Base-by-base conservation (phyloP, 1,140 invertebrate species). In the Hylaeus anthracinus region DNA sequence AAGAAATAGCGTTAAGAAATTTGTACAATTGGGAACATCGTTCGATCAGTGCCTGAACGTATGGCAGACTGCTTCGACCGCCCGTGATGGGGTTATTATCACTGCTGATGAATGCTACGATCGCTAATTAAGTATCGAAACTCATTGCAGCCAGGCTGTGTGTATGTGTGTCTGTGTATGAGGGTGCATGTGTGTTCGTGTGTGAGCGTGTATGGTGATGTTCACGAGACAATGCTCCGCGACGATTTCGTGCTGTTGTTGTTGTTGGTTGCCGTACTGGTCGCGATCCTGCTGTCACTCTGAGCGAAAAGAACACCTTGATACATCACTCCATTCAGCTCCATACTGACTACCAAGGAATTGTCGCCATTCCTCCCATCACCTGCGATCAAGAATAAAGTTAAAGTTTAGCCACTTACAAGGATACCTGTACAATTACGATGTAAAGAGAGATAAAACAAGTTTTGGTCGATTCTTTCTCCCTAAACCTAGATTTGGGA, bases 291-390 rank as follows among this genome's bases (percentile, higher is more conserved):
- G 37, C 79, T 93, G 1, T 93, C 89, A 4, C 90, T 92, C 91
- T 97, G 96, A 61, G 97, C 97, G 92, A 97, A 97, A 1, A 98
- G 94, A 14, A 98, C 96, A 12, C 98, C 98, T 93, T 98, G 96
- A 90, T 98, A 98, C 89, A 96, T 96, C 15, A 97, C 96, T 55
- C 98, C 98, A 91, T 99, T 99, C 60, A 99, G 95, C 92, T 99
- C 98, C 96, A 99, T 98, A 86, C 97, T 98, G 5, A 99, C 98
- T 51, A 98, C 96, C 61, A 99, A 93, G 26, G 98, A 98, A 89
- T 96, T 97, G 88, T 98, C 97, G 3, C 96, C 96, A 81, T 96
- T 96, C 79, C 92, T 94, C 41, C 95, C 94, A 84, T 96, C 96
- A 77, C 95, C 96, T 96, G 90, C 1, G 92, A 91, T 84, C 77